These are phyloP conservation scores for Trichonephila clavata DNA, from an alignment of 1,140 invertebrate genomes.

Conservation along the genomic window DNA sequence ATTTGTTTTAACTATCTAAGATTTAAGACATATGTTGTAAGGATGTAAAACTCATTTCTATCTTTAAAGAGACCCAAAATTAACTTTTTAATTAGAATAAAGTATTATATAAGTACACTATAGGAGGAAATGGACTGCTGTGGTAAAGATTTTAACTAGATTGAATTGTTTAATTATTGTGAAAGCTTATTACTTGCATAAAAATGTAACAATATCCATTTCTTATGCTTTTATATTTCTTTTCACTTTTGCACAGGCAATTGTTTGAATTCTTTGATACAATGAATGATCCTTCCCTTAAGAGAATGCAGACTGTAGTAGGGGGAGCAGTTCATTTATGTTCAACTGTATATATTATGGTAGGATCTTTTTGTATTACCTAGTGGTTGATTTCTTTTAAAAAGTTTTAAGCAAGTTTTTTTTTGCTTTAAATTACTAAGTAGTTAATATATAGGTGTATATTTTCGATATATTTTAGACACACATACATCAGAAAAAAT, in stretches of 20 bases:
- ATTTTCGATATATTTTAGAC: neutral
- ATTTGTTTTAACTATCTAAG: too few species aligned
- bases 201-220: too few species aligned
- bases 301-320: slow-evolving; percentile 93
- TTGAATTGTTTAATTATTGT: too few species aligned
- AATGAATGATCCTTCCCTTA: slow-evolving; percentile 91
- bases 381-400: neutral
- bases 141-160: too few species aligned
- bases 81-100: too few species aligned
- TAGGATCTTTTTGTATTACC: neutral
- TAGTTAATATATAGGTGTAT: neutral
- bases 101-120: too few species aligned
- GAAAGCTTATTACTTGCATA: too few species aligned
- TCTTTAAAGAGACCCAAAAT: too few species aligned
- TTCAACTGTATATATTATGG: slow-evolving; percentile 67
- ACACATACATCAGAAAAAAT: too few species aligned
- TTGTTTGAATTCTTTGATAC: slow-evolving; percentile 96
- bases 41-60: too few species aligned
- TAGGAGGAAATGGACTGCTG: too few species aligned
- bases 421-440: neutral
- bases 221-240: neutral
- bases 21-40: too few species aligned
- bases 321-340: slow-evolving; percentile 87
- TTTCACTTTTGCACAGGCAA: slow-evolving; percentile 85
- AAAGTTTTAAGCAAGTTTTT: neutral